These are phyloP conservation scores for Mungos mungo DNA, from an alignment of 2,113 vertebrate species.

Conservation along the genomic window DNA sequence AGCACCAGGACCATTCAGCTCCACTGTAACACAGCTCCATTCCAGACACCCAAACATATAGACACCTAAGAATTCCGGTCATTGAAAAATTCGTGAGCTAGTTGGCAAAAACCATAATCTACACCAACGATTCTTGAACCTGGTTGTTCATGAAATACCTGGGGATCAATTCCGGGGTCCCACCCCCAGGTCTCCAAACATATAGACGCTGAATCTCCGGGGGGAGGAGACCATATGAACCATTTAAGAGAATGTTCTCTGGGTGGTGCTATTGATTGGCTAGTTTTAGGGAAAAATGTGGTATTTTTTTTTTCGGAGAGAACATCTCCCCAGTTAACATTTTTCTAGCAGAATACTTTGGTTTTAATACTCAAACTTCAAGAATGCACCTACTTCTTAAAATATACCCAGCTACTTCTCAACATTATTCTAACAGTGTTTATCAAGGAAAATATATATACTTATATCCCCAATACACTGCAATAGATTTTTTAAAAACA, in stretches of 20 bases:
- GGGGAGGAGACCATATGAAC: neutral
- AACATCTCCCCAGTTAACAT: neutral
- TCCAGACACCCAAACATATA: neutral
- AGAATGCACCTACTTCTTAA: neutral
- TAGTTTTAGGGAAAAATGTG: neutral
- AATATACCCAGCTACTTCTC: neutral
- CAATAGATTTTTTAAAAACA: neutral
- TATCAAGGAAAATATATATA: neutral
- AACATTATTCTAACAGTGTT: neutral
- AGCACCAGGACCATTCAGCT: rapidly evolving
- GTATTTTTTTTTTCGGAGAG: neutral
- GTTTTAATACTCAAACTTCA: neutral
- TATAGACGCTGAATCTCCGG: neutral
- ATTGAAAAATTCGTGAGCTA: rapidly evolving
- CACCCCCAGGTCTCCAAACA: neutral
- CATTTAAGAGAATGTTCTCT: conserved; percentile 2
- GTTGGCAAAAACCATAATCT: neutral
- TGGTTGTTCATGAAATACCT: neutral
- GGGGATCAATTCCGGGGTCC: too few relatives aligned
- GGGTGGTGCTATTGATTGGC: neutral
- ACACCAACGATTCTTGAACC: neutral
- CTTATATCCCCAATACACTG: neutral
- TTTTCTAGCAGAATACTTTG: neutral
- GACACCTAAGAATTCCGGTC: neutral
- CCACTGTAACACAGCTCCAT: rapidly evolving